Base-by-base conservation (phyloP, 1,140 invertebrate genomes). In the Cyclargus thomasi region DNA sequence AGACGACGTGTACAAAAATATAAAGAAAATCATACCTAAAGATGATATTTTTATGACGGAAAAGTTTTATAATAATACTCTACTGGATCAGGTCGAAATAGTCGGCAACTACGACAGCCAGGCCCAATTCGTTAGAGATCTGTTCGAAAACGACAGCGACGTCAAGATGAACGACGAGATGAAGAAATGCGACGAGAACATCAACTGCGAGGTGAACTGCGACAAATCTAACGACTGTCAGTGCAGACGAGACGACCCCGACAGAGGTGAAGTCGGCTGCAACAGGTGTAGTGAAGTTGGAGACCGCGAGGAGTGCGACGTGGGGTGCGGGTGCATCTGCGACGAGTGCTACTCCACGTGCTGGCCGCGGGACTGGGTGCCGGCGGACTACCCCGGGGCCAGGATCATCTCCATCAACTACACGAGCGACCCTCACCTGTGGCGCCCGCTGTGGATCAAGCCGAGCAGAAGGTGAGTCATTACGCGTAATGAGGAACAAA, bases 341-440 rank as follows among this genome's bases (percentile, higher is more conserved):
- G 81, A 87, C 23, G 74, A 76, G 1, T 90, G 88, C 53, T 90
- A 93, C 71, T 94, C 94, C 1, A 81, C 89, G 7, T 95, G 94
- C 72, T 95, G 94, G 94, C 94, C 94, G 0, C 86, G 90, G 20
- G 94, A 95, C 75, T 95, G 94, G 94, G 77, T 95, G 14, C 93
- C 92, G 0, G 74, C 92, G 23, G 94, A 95, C 74, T 94, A 92
- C 83, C 94, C 94, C 0, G 92, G 92, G 0, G 93, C 92, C 0
- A 90, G 94, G 57, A 92, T 95, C 0, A 93, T 95, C 20, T 92
- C 93, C n/a, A 78, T 95, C 0, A 95, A 94, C 80, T 95, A 95
- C 73, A 94, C 94, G 0, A 95, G 94, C 1, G 94, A 95, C 73
- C 93, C 92, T 2, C 92, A 94, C 77, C 78, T 95, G 7, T 95